Base-by-base conservation (phyloP, 2,888 invertebrate genomes). In the Drosophila monieri region DNA sequence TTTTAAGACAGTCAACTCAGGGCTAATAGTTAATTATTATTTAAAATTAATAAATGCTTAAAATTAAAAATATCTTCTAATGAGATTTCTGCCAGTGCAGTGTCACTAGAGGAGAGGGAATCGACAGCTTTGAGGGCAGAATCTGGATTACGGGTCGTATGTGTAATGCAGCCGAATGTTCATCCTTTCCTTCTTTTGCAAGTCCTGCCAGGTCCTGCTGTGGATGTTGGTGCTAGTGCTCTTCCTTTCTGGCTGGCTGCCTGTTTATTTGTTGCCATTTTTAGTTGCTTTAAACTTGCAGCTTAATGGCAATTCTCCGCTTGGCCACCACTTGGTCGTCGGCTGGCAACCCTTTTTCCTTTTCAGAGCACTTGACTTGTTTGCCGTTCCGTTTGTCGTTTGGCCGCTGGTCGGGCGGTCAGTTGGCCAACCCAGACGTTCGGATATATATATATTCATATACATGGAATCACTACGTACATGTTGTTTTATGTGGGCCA, bases 221-320 rank as follows among this genome's bases (percentile, higher is more conserved):
- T 9, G 6, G 44, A 39, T 30, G 32, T 32, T 54, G 14, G 47
- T 41, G 30, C 32, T 21, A 14, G 27, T 44, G n/a, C 44, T 52
- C 12, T 27, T 25, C 12, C 30, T n/a, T 32, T 51, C 32, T 35
- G 18, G 10, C 49, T 39, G 55, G 57, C 51, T 30, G 59, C 39
- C 62, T 77, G 83, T 77, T 76, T 85, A 83, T 85, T 77, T 78
- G 73, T 70, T 72, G 66, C 71, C 78, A 76, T 83, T 88, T 69
- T 77, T 73, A 89, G 88, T 78, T 88, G 85, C 87, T 78, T 86
- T 81, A 86, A 89, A 88, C 75, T 86, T 80, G 59, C 74, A 81
- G 81, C 80, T 88, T 88, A 84, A 88, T 88, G 76, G 73, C 85
- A 78, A 79, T 78, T 75, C 74, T 69, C 76, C 76, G 76, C 76